Conservation (phyloP, 2,113 vertebrate species). For the Limanda limanda region DNA sequence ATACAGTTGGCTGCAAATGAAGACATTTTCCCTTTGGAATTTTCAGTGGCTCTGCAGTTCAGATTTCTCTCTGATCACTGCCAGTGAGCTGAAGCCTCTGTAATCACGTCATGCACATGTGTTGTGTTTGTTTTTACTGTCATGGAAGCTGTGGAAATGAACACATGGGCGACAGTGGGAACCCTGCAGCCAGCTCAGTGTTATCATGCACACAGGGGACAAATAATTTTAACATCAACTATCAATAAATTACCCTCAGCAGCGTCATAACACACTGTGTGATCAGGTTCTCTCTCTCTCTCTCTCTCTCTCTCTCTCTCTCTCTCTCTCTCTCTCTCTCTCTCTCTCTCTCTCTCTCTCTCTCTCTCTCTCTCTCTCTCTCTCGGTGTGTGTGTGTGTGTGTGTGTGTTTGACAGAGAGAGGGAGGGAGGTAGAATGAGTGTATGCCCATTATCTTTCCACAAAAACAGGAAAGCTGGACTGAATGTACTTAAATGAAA, state of each 20-base stretch:
- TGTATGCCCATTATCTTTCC: conserved; percentile 52
- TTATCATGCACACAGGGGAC: conserved; percentile 13
- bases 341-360: too few species aligned
- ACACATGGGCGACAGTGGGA: background rate
- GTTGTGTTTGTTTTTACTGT: conserved; percentile 20
- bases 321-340: too few species aligned
- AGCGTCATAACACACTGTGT: conserved; percentile 4
- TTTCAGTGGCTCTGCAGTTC: background rate
- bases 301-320: too few species aligned
- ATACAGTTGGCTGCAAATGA: background rate
- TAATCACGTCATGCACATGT: conserved; percentile 1
- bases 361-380: too few species aligned
- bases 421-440: conserved; percentile 3
- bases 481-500: conserved; percentile 10
- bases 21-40: background rate
- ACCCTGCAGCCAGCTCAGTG: background rate
- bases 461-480: conserved; percentile 65
- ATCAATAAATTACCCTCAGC: conserved; percentile 16
- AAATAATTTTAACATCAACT: conserved; percentile 25
- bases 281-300: background rate
- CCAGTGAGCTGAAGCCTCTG: background rate
- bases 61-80: background rate
- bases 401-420: background rate
- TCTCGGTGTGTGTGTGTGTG: background rate
- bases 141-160: background rate